Percentiles rank a stretch among this genome's conserved stretches.
Evolutionary conservation across 2,888 invertebrate species (phyloP).

Genomic region (Syrphus vitripennis): DNA sequence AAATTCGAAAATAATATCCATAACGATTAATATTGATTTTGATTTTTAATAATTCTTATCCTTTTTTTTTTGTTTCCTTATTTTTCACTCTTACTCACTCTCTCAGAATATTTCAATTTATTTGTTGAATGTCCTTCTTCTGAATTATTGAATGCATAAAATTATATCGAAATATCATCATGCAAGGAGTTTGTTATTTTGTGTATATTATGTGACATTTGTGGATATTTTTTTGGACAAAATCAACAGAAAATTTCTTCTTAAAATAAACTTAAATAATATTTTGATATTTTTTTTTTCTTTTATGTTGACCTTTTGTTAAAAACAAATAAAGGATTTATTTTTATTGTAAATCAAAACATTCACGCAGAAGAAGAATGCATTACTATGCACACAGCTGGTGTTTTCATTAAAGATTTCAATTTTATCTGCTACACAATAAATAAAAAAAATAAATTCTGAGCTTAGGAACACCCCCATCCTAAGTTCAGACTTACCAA

Average conservation of each 20-base stretch:
- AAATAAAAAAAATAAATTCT: not conserved
- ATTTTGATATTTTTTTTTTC: not conserved
- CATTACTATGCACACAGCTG: not conserved
- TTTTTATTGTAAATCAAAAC: not conserved
- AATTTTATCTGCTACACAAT: not conserved
- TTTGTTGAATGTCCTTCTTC: not conserved
- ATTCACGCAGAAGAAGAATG: constrained; percentile 10
- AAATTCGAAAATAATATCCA: constrained; percentile 2
- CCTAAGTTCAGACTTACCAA: too few relatives aligned
- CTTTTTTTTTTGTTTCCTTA: not conserved
- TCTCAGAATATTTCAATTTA: not conserved
- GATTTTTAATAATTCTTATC: constrained; percentile 15
- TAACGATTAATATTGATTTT: constrained; percentile 46
- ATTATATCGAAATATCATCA: not conserved
- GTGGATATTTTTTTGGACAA: not conserved
- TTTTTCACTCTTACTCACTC: not conserved
- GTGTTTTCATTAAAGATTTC: not conserved
- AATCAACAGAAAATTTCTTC: constrained; percentile 11
- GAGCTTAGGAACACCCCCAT: too few relatives aligned
- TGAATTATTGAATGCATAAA: not conserved
- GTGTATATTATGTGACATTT: not conserved
- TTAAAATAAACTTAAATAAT: not conserved
- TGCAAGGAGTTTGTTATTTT: not conserved
- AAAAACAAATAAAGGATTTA: not conserved
- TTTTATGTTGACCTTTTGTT: not conserved